These are phyloP conservation scores for Chloropsis cyanopogon DNA, from an alignment of 2,113 vertebrate species.

Conservation along the genomic window DNA sequence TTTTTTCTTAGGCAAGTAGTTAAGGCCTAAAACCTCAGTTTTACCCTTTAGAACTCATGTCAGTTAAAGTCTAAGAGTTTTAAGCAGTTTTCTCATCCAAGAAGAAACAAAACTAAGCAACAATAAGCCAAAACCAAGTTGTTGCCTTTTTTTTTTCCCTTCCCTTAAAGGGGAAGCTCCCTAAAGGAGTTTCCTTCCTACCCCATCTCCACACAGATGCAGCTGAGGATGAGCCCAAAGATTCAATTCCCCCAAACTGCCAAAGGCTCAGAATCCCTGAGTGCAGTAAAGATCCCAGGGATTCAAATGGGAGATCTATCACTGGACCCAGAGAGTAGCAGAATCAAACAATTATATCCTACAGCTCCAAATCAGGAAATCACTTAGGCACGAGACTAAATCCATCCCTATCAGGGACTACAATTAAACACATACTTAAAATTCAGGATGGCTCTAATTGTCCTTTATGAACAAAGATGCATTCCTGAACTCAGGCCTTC, in stretches of 20 bases:
- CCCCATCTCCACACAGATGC: neutral
- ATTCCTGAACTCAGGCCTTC: neutral
- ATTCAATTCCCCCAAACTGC: neutral
- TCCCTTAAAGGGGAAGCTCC: neutral
- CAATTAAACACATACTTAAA: slow-evolving; percentile 20
- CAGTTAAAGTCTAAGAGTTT: neutral
- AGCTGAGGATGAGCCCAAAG: slow-evolving; percentile 3
- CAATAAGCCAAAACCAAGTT: neutral
- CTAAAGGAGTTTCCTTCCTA: neutral
- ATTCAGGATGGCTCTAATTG: neutral
- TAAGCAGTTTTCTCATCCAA: neutral
- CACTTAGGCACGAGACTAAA: neutral
- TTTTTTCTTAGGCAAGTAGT: neutral
- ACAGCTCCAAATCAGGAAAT: slow-evolving; percentile 16
- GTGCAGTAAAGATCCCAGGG: neutral
- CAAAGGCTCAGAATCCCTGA: neutral
- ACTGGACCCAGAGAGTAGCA: neutral
- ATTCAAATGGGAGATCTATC: neutral
- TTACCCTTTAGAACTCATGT: neutral
- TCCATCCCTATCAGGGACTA: neutral
- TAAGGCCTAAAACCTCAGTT: neutral
- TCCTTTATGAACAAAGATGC: neutral
- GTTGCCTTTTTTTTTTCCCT: neutral
- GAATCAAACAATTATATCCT: neutral
- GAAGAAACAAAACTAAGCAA: neutral